Base-by-base conservation (phyloP, 2,888 invertebrate genomes). In the Andrena camellia region DNA sequence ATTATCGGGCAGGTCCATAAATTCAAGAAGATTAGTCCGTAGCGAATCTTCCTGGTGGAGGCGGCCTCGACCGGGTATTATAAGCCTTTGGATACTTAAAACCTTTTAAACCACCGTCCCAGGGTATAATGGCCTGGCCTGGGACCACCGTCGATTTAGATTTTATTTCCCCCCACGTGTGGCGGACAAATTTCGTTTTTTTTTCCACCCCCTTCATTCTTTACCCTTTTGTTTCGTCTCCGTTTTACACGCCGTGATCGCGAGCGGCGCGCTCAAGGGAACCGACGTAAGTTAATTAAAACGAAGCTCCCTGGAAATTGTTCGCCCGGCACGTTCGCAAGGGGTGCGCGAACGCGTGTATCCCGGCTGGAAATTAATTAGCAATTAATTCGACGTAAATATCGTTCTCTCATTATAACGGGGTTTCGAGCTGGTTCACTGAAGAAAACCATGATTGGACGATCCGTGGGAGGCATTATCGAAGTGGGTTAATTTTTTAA, bases 1-100 rank as follows among this genome's bases (percentile, higher is more conserved):
- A 88, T 90, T 91, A 92, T 92, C 91, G 87, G 89, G 85, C 84
- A 78, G 89, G 89, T 90, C 90, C 90, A 92, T 92, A 92, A 92
- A 92, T 92, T 91, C 88, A 81, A 84, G 88, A 88, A 92, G 91
- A 92, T 92, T 92, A 92, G 90, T 90, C 87, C 85, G 83, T 80
- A 79, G 84, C 90, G 88, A 85, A 87, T 86, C 89, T 87, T 83
- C 76, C 75, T 72, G 54, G 79, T 64, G 50, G 10, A 3, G 54
- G 42, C 66, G 50, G 17, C 54, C 57, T 64, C 31, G 66, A 62
- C 76, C 64, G 57, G 26, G 82, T 78, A 78, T 81, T 83, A 82
- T 85, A 88, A 85, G 81, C 85, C 87, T 78, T 81, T 8, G 74
- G 75, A 83, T 78, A 76, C 73, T 88, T 76, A 81, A 87, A 70